Base-by-base conservation (phyloP, 2,888 invertebrate genomes). In the Tipula lateralis region DNA sequence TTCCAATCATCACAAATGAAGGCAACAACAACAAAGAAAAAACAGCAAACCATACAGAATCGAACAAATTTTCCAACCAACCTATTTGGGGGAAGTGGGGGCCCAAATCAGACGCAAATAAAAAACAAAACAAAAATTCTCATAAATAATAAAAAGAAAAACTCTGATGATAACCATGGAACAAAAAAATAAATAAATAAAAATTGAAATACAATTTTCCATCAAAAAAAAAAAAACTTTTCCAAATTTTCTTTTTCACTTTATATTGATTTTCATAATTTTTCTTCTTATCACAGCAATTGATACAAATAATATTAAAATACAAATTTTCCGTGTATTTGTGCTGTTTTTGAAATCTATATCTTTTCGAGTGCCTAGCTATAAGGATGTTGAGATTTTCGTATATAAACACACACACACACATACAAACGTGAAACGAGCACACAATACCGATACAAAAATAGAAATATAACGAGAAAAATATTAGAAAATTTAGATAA, bases 261-360 rank as follows among this genome's bases (percentile, higher is more conserved):
- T 66, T 66, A n/a, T n/a, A 66, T 66, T 66, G 66, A 66, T 66
- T 66, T 66, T 66, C 66, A 66, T 66, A 66, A 66, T 66, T 44
- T 44, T 50, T 4, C 12, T 7, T 66, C 66, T 66, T 66, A 66
- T 66, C 66, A 24, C 2, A 66, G 1, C 66, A 66, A 66, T 66
- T 66, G 66, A 66, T 66, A 66, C 66, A 66, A 66, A 66, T 66
- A 24, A 66, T 24, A 24, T 66, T 9, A 24, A 24, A 19, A 66
- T 24, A 66, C 9, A 66, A 50, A 19, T 19, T 66, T 66, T 66
- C 66, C 12, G 24, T 24, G 66, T 66, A 66, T 24, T 66, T 24
- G 9, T 66, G 66, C 24, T 66, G 24, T 24, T 66, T 44, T 24
- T 66, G 24, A 44, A 44, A 44, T 44, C n/a, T 44, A 44, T n/a